These are phyloP conservation scores for Tetramorium alpestre DNA, from an alignment of 1,140 invertebrate species.

Conservation along the genomic window DNA sequence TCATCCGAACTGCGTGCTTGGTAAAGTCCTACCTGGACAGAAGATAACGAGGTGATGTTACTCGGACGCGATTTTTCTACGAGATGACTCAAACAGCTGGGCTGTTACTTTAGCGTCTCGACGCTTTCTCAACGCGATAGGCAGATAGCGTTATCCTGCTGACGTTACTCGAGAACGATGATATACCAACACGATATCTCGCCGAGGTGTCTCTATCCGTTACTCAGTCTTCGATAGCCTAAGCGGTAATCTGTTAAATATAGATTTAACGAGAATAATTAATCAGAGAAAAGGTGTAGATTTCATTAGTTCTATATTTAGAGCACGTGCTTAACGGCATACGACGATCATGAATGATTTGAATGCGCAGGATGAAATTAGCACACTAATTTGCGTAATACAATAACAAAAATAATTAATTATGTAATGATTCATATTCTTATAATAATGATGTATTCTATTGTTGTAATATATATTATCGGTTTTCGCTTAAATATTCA, in stretches of 20 bases:
- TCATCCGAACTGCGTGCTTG: constrained; percentile 14
- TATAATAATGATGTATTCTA: neutral
- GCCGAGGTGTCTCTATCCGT: neutral
- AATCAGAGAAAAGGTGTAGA: constrained; percentile 14
- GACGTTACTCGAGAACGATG: neutral
- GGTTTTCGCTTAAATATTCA: neutral
- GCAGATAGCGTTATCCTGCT: constrained; percentile 40
- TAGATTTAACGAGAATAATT: constrained; percentile 45
- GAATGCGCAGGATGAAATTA: neutral
- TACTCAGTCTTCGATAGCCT: constrained; percentile 10
- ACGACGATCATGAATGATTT: neutral
- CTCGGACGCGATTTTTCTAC: neutral
- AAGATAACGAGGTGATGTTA: constrained; percentile 16
- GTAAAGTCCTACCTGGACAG: neutral
- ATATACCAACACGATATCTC: constrained; percentile 30
- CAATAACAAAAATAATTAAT: neutral
- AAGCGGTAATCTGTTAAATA: constrained; percentile 43
- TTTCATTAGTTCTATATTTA: constrained; percentile 39
- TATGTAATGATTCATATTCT: neutral
- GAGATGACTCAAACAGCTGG: constrained; percentile 51
- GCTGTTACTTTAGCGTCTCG: neutral
- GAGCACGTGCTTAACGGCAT: neutral
- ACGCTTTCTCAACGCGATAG: constrained; percentile 20
- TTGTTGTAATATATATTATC: neutral
- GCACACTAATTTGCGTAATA: neutral